Evolutionary conservation across 2,888 invertebrate genomes (phyloP).

Genomic region (Oxystoma pomonae): DNA sequence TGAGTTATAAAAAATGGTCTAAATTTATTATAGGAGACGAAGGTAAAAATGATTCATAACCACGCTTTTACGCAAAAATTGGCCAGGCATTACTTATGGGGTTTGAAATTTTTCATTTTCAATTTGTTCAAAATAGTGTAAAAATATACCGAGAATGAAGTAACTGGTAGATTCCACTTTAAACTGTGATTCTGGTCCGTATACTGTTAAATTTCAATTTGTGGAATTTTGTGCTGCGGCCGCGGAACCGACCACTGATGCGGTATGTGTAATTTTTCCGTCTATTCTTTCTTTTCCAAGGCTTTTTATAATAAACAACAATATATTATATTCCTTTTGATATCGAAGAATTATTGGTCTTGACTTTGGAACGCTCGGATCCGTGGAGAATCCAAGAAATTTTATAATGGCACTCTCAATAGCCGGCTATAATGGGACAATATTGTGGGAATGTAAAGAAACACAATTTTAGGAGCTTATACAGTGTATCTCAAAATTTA

Average conservation of each 20-base stretch:
- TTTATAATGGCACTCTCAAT: neutral
- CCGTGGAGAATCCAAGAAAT: neutral
- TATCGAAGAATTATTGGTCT: neutral
- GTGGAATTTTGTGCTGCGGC: slow-evolving; percentile 1
- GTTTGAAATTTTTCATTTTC: no score
- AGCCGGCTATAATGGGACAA: neutral
- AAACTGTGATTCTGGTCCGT: no score
- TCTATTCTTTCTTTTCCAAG: neutral
- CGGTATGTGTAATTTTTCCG: neutral
- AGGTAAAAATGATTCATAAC: no score
- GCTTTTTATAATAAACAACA: neutral
- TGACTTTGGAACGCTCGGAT: neutral
- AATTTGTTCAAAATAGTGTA: no score
- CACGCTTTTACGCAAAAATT: no score
- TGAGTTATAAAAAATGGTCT: no score
- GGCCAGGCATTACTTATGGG: no score
- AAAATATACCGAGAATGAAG: no score
- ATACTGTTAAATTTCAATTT: slow-evolving; percentile 4
- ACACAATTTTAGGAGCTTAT: neutral
- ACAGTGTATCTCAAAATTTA: no score
- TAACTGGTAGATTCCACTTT: no score
- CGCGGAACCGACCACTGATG: neutral
- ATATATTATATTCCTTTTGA: neutral
- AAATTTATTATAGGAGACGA: no score
- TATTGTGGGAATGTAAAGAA: neutral